Conservation (phyloP, 2,113 vertebrate genomes). For the Pogona vitticeps region DNA sequence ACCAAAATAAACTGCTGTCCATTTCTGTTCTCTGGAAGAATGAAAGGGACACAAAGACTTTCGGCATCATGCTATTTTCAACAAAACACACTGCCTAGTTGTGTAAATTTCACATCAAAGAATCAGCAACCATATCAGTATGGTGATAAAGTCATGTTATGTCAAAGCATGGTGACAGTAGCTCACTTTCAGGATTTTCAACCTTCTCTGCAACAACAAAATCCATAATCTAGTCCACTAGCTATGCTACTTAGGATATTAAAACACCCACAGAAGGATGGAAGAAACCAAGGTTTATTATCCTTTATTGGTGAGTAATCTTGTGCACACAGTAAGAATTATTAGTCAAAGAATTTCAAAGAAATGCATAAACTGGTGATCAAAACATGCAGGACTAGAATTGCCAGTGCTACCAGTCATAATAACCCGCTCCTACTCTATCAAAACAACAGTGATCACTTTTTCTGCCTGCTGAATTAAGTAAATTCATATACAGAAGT, state of each 20-base stretch:
- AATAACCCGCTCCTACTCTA: background rate
- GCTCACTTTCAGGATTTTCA: background rate
- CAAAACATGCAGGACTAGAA: background rate
- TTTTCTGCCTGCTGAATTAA: background rate
- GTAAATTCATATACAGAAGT: too few species aligned
- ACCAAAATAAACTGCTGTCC: background rate
- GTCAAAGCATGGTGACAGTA: background rate
- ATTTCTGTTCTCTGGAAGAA: background rate
- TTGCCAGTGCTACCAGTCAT: background rate
- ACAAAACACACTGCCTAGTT: too few species aligned
- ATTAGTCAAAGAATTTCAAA: background rate
- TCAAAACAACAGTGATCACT: background rate
- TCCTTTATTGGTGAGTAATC: background rate
- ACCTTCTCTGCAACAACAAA: background rate
- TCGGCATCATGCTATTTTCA: background rate
- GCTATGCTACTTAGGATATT: background rate
- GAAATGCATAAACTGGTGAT: background rate
- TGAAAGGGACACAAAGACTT: too few species aligned
- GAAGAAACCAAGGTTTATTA: background rate
- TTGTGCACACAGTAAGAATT: background rate
- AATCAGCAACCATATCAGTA: background rate
- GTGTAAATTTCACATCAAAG: background rate
- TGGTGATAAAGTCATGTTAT: background rate
- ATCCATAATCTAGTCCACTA: background rate
- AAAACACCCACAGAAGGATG: background rate